Percentiles rank a stretch among this genome's conserved stretches.
phyloP scores from a whole-genome alignment of 2,797 vertebrate genomes.

The Pseudomugil gertrudae region DNA sequence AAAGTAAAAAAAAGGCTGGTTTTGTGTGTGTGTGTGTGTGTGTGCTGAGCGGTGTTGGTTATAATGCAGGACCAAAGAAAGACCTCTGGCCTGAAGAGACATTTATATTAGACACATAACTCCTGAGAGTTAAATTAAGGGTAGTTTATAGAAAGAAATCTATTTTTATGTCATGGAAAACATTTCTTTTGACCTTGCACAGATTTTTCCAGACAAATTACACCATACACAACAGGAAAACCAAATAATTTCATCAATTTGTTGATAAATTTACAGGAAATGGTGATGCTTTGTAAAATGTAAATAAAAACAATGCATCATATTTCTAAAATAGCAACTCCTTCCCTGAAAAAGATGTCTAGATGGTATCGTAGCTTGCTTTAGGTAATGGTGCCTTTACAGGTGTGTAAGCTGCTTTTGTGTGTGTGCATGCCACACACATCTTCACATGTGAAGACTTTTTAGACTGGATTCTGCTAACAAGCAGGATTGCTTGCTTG shows the following conservation, averaged over 20 bases:
- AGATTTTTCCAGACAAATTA: not conserved
- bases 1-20: constrained; percentile 18
- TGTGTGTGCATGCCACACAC: not conserved
- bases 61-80: constrained; percentile 19
- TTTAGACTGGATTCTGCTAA: not conserved
- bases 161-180: not conserved
- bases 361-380: not conserved
- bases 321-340: not conserved
- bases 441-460: not conserved
- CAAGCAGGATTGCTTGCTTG: not conserved
- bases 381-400: not conserved
- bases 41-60: constrained; percentile 6
- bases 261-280: not conserved
- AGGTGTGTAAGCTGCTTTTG: not conserved
- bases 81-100: not conserved
- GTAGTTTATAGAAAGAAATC: not conserved
- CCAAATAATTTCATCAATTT: not conserved
- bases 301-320: not conserved
- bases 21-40: constrained; percentile 4
- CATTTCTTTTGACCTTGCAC: not conserved
- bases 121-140: not conserved
- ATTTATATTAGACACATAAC: not conserved
- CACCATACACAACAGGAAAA: not conserved
- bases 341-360: not conserved
- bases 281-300: not conserved